These are phyloP conservation scores for Trididemnum clinides DNA, from an alignment of 23 tunicate genomes.

Conservation along the genomic window DNA sequence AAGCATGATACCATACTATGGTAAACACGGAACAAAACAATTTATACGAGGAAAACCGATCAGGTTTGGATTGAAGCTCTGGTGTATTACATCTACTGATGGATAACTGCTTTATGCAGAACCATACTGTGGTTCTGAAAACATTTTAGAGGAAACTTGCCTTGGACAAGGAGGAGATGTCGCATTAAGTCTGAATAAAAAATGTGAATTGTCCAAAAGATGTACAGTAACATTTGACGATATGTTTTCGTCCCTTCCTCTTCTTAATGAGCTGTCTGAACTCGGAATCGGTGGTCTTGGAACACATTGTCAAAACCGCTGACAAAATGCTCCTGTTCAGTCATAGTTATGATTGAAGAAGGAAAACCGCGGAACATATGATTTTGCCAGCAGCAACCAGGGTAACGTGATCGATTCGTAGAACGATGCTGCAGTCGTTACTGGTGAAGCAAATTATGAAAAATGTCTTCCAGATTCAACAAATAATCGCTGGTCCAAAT, in stretches of 20 bases:
- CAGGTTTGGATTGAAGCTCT: neutral
- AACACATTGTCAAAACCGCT: neutral
- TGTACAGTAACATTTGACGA: neutral
- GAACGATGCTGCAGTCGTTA: slow-evolving; percentile 1
- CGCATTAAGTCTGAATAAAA: neutral
- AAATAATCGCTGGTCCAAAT: neutral
- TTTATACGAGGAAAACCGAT: slow-evolving; percentile 17
- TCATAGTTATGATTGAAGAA: neutral
- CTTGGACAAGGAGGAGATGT: slow-evolving; percentile 15
- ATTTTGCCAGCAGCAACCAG: neutral
- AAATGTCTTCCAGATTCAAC: too few relatives aligned
- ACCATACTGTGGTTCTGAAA: slow-evolving; percentile 3
- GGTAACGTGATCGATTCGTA: neutral
- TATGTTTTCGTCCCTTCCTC: neutral
- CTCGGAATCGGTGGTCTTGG: slow-evolving; percentile 23
- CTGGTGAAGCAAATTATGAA: neutral
- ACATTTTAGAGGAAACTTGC: neutral
- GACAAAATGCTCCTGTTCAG: neutral
- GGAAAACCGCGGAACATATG: neutral
- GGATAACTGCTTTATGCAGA: slow-evolving; percentile 1
- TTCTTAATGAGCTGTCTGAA: neutral
- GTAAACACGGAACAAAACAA: slow-evolving; percentile 9
- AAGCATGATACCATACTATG: slow-evolving; percentile 22
- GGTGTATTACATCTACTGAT: slow-evolving; percentile 1
- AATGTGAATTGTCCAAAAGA: neutral